phyloP scores from a whole-genome alignment of 2,113 vertebrate species.

The Thymallus thymallus region DNA sequence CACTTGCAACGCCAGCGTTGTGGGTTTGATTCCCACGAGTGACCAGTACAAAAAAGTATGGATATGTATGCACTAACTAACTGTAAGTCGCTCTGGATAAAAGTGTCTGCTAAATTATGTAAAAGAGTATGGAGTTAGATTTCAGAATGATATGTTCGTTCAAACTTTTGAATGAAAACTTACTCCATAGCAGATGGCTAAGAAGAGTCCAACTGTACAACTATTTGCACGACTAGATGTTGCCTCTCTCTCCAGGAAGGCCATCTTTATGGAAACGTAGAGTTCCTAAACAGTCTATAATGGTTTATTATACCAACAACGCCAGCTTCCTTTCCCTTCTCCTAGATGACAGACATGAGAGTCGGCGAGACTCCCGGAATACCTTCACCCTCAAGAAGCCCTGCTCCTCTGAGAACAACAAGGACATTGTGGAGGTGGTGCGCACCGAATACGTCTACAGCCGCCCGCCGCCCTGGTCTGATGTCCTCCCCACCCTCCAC shows the following conservation, averaged over 20 bases:
- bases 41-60: too few relatives aligned
- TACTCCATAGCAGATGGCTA: too few relatives aligned
- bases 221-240: too few relatives aligned
- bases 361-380: slow-evolving; percentile 69
- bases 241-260: not conserved
- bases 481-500: slow-evolving; percentile 77
- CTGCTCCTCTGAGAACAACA: slow-evolving; percentile 76
- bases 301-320: not conserved
- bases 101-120: too few relatives aligned
- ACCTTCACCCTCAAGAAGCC: slow-evolving; percentile 80
- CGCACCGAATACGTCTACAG: slow-evolving; percentile 78
- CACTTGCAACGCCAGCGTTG: too few relatives aligned
- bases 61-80: too few relatives aligned
- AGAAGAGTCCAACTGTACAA: not conserved
- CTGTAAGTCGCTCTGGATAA: too few relatives aligned
- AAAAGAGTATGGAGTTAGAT: not conserved
- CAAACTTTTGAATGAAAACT: too few relatives aligned
- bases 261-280: not conserved
- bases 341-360: slow-evolving; percentile 79
- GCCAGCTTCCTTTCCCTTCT: slow-evolving; percentile 34
- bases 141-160: too few relatives aligned
- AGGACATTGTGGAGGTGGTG: slow-evolving; percentile 84
- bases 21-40: too few relatives aligned
- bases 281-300: not conserved
- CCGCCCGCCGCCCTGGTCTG: slow-evolving; percentile 79